Conservation (phyloP, 2,113 vertebrate genomes). For the Xenopus tropicalis region DNA sequence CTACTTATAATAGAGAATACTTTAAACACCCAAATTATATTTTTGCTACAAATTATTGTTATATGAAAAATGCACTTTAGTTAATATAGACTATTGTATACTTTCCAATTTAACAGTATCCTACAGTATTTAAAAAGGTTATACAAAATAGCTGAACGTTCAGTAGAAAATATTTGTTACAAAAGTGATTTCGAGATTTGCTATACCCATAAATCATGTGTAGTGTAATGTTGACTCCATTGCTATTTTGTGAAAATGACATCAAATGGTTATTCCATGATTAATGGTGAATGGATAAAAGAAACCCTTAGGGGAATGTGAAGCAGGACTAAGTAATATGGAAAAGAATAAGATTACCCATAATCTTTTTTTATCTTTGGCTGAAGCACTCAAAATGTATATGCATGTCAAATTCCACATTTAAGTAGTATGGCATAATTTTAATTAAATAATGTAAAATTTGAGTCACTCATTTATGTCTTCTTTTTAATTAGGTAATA, state of each 20-base stretch:
- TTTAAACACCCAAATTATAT: no score
- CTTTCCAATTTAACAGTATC: no score
- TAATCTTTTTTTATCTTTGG: slow-evolving; percentile 25
- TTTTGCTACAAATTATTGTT: no score
- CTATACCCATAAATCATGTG: slow-evolving; percentile 49
- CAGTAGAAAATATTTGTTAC: slow-evolving; percentile 12
- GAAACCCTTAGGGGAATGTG: slow-evolving; percentile 54
- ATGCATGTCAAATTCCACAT: not conserved
- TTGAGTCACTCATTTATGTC: not conserved
- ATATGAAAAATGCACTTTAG: no score
- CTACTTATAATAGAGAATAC: no score
- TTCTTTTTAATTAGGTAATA: not conserved
- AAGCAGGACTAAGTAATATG: slow-evolving; percentile 49
- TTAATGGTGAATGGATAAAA: slow-evolving; percentile 53
- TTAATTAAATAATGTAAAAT: not conserved
- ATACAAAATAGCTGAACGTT: no score
- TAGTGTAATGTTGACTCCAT: slow-evolving; percentile 46
- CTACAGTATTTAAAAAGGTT: no score
- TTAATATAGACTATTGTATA: no score
- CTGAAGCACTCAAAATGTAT: not conserved
- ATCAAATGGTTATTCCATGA: slow-evolving; percentile 49
- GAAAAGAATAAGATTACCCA: slow-evolving; percentile 34
- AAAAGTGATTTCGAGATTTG: slow-evolving; percentile 44
- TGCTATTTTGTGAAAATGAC: slow-evolving; percentile 53
- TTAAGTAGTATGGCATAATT: not conserved